These are phyloP conservation scores for Lampris incognitus DNA, from an alignment of 2,113 vertebrate species.

Conservation along the genomic window DNA sequence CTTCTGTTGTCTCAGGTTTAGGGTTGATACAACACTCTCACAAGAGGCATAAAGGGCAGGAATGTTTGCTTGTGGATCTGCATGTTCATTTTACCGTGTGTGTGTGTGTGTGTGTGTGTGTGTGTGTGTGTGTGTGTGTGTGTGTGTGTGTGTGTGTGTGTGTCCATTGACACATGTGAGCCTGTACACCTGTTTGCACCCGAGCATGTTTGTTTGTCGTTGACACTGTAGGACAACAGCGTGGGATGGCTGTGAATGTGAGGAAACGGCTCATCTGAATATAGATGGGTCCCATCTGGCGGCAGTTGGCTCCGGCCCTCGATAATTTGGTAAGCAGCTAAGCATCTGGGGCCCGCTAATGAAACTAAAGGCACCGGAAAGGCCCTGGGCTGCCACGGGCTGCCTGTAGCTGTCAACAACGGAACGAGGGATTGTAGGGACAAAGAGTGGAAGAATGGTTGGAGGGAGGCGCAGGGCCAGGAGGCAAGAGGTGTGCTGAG, in stretches of 20 bases:
- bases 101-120: background rate
- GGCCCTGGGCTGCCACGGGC: constrained; percentile 60
- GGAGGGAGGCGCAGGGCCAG: constrained; percentile 55
- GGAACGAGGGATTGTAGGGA: constrained; percentile 42
- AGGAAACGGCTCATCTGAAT: constrained; percentile 87
- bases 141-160: constrained; percentile 41
- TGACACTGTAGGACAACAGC: constrained; percentile 80
- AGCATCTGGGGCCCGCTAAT: constrained; percentile 84
- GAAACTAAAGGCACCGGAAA: constrained; percentile 79
- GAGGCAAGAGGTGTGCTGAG: constrained; percentile 68
- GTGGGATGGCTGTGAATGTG: constrained; percentile 81
- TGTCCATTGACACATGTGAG: constrained; percentile 16
- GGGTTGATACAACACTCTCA: background rate
- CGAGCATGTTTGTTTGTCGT: constrained; percentile 75
- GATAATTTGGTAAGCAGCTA: constrained; percentile 83
- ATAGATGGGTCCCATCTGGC: constrained; percentile 87
- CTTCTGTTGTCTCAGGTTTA: background rate
- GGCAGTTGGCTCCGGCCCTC: constrained; percentile 80
- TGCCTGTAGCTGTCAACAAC: constrained; percentile 63
- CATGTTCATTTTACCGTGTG: background rate
- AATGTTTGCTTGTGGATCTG: background rate
- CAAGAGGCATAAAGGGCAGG: background rate
- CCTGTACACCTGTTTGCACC: constrained; percentile 74
- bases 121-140: background rate
- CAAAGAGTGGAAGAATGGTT: constrained; percentile 66